Conservation (phyloP, 2,797 vertebrate genomes). For the Meda fulgida region DNA sequence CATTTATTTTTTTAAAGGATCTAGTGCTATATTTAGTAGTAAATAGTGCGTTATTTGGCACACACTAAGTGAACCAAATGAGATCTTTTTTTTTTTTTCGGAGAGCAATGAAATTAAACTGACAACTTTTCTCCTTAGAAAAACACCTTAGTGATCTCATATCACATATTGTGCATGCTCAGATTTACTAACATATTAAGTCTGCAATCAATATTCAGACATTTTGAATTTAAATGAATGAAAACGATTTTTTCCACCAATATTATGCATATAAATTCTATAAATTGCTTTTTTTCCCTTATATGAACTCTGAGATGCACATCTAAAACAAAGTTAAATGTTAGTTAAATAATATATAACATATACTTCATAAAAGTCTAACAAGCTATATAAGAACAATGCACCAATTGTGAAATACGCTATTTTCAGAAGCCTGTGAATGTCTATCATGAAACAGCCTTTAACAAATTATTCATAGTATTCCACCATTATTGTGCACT, state of each 20-base stretch:
- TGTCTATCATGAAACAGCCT: slow-evolving; percentile 29
- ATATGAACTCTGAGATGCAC: no score
- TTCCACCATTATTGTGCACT: slow-evolving; percentile 46
- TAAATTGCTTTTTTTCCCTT: not conserved
- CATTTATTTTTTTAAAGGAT: not conserved
- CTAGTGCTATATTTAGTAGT: not conserved
- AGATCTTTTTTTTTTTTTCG: not conserved
- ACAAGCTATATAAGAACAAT: not conserved
- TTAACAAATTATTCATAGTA: slow-evolving; percentile 60
- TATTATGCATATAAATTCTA: not conserved
- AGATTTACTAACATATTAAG: not conserved
- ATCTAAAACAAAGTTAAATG: not conserved
- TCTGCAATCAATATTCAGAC: not conserved
- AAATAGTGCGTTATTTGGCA: not conserved
- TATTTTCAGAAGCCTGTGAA: slow-evolving; percentile 26
- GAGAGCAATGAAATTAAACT: not conserved
- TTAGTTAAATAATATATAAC: not conserved
- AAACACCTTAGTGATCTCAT: not conserved
- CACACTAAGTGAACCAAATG: not conserved
- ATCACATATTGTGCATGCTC: not conserved
- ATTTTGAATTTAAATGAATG: not conserved
- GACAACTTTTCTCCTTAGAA: not conserved
- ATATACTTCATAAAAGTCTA: no score
- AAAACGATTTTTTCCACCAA: not conserved
- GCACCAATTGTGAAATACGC: not conserved